These are phyloP conservation scores for Protodeltote pygarga DNA, from an alignment of 2,888 invertebrate species.

Conservation along the genomic window DNA sequence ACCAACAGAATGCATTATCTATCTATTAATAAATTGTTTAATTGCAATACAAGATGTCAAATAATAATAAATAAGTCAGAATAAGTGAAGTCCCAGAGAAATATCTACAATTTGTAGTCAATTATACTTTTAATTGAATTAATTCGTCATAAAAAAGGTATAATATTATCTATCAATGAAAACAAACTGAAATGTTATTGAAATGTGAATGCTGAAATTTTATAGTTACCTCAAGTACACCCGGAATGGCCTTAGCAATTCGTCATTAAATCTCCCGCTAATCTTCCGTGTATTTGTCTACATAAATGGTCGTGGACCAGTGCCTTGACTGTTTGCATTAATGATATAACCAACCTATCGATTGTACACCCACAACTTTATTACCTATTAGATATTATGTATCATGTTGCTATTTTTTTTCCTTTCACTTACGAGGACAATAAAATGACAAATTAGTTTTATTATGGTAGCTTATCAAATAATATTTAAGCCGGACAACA, in stretches of 20 bases:
- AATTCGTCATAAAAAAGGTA: no score
- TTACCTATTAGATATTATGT: slow-evolving; percentile 23
- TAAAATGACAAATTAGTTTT: background rate
- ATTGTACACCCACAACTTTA: slow-evolving; percentile 49
- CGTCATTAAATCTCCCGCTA: slow-evolving; percentile 30
- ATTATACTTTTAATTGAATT: no score
- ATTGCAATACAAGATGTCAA: no score
- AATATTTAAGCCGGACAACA: no score
- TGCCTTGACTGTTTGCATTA: slow-evolving; percentile 48
- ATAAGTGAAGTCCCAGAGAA: no score
- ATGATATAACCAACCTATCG: slow-evolving; percentile 28
- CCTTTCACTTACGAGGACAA: slow-evolving; percentile 35
- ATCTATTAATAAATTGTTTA: no score
- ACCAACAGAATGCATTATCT: no score
- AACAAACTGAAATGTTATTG: no score
- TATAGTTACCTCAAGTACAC: background rate
- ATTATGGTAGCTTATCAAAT: no score
- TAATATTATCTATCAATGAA: no score
- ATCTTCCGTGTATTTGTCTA: slow-evolving; percentile 50
- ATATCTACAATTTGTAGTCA: no score
- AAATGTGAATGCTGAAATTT: background rate
- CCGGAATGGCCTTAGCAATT: slow-evolving; percentile 37
- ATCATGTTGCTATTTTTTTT: slow-evolving; percentile 17
- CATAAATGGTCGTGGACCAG: slow-evolving; percentile 32
- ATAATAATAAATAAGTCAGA: no score